Base-by-base conservation (phyloP, 2,888 invertebrate species). In the Baronia brevicornis region DNA sequence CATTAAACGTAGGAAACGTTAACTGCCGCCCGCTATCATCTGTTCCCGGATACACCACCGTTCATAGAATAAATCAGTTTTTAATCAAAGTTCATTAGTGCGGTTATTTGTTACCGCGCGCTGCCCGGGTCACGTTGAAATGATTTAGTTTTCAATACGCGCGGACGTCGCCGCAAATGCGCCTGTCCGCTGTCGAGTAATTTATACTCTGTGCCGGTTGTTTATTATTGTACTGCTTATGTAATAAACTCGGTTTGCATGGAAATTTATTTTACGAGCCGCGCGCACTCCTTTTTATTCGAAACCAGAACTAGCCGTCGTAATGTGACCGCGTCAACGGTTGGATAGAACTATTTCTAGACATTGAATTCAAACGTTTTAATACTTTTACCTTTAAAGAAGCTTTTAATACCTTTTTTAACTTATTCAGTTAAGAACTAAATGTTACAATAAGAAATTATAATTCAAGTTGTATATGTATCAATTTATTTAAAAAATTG, bases 131-230 rank as follows among this genome's bases (percentile, higher is more conserved):
- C 67, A 72, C 62, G 64, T 60, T 60, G 62, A 56, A 65, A 67
- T 78, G 72, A 79, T 75, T 74, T 74, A 79, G 65, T 70, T 75
- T n/a, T 73, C 71, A 73, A 73, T 77, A 68, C 59, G 52, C 63
- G 53, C 59, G 44, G 62, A 66, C 63, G 67, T 61, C 60, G 64
- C 58, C 48, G 62, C 66, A 66, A 70, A 66, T 62, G 62, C 57
- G 60, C 45, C 65, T 68, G 74, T 73, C 71, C 45, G 43, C 50
- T 51, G 30, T 42, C 31, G 33, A 42, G 53, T 71, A 66, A 77
- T 78, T 77, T 77, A 77, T 75, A 69, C 58, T 61, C 54, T 64
- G 68, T 60, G 67, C 57, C 38, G 55, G 54, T 62, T 61, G 66
- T 77, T 73, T 68, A 73, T 70, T 68, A 63, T 63, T 55, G 46